A percentile compares a stretch with the other conserved stretches of the same genome.
These are phyloP conservation scores for Sylvia atricapilla DNA, from an alignment of 2,113 vertebrate species.

Conservation along the genomic window DNA sequence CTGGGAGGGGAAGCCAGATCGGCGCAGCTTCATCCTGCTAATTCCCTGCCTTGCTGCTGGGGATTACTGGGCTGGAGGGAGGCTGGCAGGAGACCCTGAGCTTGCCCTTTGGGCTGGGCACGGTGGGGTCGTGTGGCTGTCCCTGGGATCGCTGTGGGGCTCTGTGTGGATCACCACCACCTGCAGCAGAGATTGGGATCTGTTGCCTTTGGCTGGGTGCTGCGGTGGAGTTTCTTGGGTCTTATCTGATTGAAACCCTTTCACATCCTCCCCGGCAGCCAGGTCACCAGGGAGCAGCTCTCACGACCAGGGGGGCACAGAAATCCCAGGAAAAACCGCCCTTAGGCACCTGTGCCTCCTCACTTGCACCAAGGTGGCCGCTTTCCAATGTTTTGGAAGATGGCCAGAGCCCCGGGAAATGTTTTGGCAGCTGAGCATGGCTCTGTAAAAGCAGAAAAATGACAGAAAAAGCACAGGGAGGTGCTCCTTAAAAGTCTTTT, in stretches of 20 bases:
- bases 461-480: neutral
- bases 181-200: neutral
- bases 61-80: neutral
- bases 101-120: neutral
- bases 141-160: neutral
- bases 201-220: neutral
- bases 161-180: accelerated
- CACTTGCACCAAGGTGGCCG: neutral
- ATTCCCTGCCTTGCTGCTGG: neutral
- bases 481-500: neutral
- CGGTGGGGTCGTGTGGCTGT: accelerated
- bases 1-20: neutral
- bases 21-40: neutral
- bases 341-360: neutral
- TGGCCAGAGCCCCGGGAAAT: neutral
- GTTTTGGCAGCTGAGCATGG: neutral
- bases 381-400: neutral
- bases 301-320: neutral
- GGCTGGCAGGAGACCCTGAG: neutral
- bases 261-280: accelerated
- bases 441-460: neutral
- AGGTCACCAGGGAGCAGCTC: neutral
- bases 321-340: neutral
- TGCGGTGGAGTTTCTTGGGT: neutral
- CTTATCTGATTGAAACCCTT: neutral